These are phyloP conservation scores for Drosophila kohkoa DNA, from an alignment of 1,140 invertebrate genomes.

Conservation along the genomic window DNA sequence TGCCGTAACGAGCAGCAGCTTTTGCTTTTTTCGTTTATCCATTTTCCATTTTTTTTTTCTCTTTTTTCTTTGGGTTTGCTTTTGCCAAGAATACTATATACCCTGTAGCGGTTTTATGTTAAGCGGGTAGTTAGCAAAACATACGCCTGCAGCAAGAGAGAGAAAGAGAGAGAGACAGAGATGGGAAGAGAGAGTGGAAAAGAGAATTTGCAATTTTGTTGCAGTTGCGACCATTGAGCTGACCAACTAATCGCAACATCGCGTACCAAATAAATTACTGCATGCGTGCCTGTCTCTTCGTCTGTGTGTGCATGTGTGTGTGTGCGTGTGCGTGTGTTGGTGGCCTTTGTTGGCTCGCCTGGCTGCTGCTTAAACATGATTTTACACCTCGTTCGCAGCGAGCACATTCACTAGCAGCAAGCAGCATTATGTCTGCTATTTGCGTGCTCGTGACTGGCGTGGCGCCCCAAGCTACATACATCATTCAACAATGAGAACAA, in stretches of 20 bases:
- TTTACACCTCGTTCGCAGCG: constrained; percentile 56
- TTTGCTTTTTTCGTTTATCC: constrained; percentile 22
- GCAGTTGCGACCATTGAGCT: neutral
- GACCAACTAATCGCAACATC: constrained; percentile 41
- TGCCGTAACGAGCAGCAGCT: constrained; percentile 63
- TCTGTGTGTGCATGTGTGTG: constrained; percentile 9
- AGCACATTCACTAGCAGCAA: constrained; percentile 10
- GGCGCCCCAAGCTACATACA: constrained; percentile 63
- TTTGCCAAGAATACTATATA: neutral
- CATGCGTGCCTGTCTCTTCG: neutral
- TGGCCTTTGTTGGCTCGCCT: constrained; percentile 29
- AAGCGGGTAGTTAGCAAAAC: neutral
- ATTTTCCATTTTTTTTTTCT: constrained; percentile 8
- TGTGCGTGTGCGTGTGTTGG: neutral
- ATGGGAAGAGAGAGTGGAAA: neutral
- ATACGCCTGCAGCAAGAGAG: neutral
- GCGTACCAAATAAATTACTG: constrained; percentile 69
- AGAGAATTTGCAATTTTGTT: too few species aligned
- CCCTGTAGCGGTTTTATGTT: constrained; percentile 1
- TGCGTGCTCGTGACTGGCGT: constrained; percentile 25
- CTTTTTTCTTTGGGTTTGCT: neutral
- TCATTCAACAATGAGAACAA: constrained; percentile 72
- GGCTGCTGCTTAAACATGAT: constrained; percentile 46
- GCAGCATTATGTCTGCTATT: constrained; percentile 40
- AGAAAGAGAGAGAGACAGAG: neutral